phyloP scores from a whole-genome alignment of 2,888 invertebrate genomes.

The Theretra japonica region DNA sequence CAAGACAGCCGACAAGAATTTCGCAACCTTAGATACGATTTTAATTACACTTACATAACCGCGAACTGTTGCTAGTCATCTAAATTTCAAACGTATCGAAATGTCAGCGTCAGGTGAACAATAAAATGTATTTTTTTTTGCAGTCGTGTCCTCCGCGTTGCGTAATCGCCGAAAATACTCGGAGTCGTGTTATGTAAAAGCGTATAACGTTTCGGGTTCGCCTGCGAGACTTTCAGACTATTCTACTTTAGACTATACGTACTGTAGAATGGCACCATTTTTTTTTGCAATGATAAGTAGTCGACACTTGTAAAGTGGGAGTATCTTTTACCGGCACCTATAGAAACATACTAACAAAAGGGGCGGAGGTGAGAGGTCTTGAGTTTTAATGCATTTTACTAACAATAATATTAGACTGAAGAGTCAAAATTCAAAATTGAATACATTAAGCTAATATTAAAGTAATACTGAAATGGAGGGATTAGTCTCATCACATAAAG shows the following conservation, averaged over 20 bases:
- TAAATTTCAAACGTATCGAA: slow-evolving; percentile 28
- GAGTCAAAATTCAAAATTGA: no score
- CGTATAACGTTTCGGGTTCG: slow-evolving; percentile 27
- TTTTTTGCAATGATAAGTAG: no score
- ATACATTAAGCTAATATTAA: no score
- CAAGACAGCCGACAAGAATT: not conserved
- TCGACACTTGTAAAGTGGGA: no score
- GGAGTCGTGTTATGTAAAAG: slow-evolving; percentile 41
- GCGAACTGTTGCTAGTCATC: slow-evolving; percentile 18
- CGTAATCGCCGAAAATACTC: slow-evolving; percentile 36
- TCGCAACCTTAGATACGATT: not conserved
- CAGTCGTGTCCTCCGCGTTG: slow-evolving; percentile 34
- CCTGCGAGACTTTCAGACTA: not conserved
- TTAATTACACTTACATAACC: slow-evolving; percentile 25
- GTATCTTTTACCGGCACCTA: no score
- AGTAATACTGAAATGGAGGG: no score
- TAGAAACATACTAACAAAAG: no score
- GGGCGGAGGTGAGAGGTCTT: no score
- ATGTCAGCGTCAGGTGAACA: slow-evolving; percentile 30
- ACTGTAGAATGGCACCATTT: not conserved
- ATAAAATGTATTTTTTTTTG: slow-evolving; percentile 32
- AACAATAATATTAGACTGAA: no score
- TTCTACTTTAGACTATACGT: not conserved
- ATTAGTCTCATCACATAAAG: no score
- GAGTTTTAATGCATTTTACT: no score